These are phyloP conservation scores for Lasioglossum marginatum DNA, from an alignment of 2,888 invertebrate genomes.

Conservation along the genomic window DNA sequence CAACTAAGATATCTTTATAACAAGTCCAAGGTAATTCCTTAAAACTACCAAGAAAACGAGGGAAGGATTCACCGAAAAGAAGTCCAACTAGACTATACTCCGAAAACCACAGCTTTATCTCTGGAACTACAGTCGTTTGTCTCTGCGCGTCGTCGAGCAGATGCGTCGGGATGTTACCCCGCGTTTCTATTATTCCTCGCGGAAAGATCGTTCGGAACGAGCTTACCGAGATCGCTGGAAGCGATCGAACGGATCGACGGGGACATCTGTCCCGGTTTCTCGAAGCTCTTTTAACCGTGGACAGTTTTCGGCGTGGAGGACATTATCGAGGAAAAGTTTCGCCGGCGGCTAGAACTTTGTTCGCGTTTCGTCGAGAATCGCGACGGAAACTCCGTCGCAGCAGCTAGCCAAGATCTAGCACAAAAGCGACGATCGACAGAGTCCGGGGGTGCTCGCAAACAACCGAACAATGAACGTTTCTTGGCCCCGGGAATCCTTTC, in stretches of 20 bases:
- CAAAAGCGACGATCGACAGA: not conserved
- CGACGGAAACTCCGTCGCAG: not conserved
- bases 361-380: not conserved
- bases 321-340: not conserved
- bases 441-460: constrained; percentile 22
- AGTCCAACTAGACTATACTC: not conserved
- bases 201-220: constrained; percentile 46
- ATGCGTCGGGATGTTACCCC: constrained; percentile 58
- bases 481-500: constrained; percentile 31
- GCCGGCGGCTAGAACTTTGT: constrained; percentile 8
- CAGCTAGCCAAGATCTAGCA: not conserved
- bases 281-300: constrained; percentile 24
- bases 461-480: constrained; percentile 20
- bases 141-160: constrained; percentile 56
- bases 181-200: constrained; percentile 63
- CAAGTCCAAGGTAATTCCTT: not conserved
- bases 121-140: not conserved
- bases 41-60: not conserved
- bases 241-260: constrained; percentile 37
- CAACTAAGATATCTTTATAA: not conserved
- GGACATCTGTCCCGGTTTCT: constrained; percentile 67
- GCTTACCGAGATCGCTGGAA: constrained; percentile 48
- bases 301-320: not conserved
- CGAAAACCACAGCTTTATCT: not conserved
- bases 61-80: not conserved